These are phyloP conservation scores for Selenia dentaria DNA, from an alignment of 2,888 invertebrate genomes.

Conservation along the genomic window DNA sequence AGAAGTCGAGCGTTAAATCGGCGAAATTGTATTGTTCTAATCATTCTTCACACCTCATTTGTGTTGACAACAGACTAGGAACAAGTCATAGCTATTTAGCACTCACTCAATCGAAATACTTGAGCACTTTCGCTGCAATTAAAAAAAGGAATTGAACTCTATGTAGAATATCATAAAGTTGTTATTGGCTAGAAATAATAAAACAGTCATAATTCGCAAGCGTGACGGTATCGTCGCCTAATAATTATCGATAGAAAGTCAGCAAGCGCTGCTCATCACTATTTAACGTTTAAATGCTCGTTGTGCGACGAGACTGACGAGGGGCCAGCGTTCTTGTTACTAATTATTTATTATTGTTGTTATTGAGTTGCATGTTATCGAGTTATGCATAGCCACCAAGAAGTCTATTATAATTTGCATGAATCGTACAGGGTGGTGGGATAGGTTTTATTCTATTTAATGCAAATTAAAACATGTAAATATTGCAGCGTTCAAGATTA, in stretches of 20 bases:
- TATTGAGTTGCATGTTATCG: slow-evolving; percentile 25
- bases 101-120: slow-evolving; percentile 22
- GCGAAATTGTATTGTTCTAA: slow-evolving; percentile 20
- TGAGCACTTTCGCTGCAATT: slow-evolving; percentile 24
- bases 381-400: slow-evolving; percentile 21
- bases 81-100: slow-evolving; percentile 29
- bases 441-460: slow-evolving; percentile 1
- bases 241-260: slow-evolving; percentile 40
- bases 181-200: neutral
- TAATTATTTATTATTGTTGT: slow-evolving; percentile 37
- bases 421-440: slow-evolving; percentile 5
- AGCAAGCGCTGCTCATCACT: slow-evolving; percentile 15
- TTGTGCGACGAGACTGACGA: slow-evolving; percentile 23
- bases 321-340: slow-evolving; percentile 34
- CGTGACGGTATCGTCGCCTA: slow-evolving; percentile 28
- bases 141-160: slow-evolving; percentile 10
- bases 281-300: slow-evolving; percentile 32
- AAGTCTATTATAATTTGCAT: slow-evolving; percentile 16
- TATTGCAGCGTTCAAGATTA: neutral
- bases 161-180: slow-evolving; percentile 2
- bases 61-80: slow-evolving; percentile 19
- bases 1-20: slow-evolving; percentile 13
- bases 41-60: slow-evolving; percentile 33
- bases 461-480: slow-evolving; percentile 1
- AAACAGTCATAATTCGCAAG: neutral